Evolutionary conservation across 2,113 vertebrate genomes (phyloP).

Genomic region (Burhinus oedicnemus): DNA sequence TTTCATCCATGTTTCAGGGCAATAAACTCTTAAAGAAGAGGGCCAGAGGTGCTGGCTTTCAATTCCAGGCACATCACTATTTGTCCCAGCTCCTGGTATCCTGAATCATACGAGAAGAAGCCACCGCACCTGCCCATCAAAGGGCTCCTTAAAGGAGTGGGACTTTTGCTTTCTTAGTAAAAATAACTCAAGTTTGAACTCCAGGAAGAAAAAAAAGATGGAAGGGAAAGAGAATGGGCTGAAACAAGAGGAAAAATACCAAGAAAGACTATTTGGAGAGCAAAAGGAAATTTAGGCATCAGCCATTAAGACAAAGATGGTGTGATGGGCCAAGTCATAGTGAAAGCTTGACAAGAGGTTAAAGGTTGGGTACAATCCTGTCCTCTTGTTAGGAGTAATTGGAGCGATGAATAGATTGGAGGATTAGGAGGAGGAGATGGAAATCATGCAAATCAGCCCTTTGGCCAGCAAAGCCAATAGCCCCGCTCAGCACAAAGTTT

Average conservation of each 20-base stretch:
- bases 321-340: background rate
- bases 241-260: background rate
- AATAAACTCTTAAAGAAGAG: background rate
- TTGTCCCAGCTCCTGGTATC: background rate
- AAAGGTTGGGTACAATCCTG: background rate
- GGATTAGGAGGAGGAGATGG: background rate
- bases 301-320: background rate
- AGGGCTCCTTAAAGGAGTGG: background rate
- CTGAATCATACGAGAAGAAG: background rate
- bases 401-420: background rate
- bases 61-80: accelerated
- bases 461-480: background rate
- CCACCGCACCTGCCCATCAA: background rate
- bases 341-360: background rate
- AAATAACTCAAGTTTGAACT: background rate
- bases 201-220: background rate
- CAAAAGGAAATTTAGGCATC: background rate
- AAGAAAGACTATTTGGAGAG: background rate
- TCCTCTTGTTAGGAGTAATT: accelerated
- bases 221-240: background rate
- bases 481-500: background rate
- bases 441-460: background rate
- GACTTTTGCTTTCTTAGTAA: background rate
- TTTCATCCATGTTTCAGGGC: background rate
- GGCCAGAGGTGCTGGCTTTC: background rate